Evolutionary conservation across 2,113 vertebrate genomes (phyloP), one percentile per base, ranked within the genome.

Genomic region (Nothoprocta perdicaria): DNA sequence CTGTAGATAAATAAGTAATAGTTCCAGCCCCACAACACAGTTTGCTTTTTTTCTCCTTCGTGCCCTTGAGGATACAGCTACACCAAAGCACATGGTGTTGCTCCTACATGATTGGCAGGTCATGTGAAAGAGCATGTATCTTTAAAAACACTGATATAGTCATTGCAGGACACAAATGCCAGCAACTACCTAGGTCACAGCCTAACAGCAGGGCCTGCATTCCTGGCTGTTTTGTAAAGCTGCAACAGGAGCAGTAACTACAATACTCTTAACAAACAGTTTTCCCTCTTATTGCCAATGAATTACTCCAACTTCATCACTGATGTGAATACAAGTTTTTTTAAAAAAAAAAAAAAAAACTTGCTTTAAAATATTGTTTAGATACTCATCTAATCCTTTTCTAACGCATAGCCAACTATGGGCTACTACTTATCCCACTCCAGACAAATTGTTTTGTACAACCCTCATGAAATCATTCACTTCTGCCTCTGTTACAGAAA

Each of bases 1-100:
- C 31, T 92, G 89, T 2, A 89, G 79, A 95, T 94, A 94, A 95
- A 93, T 96, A 92, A 96, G 45, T 92, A 94, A 94, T 83, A 80
- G 68, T 71, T 89, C 60, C 76, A 88, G 8, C 79, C 73, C 67
- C 33, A 18, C 60, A 91, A 21, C 40, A 22, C 63, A 71, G 67
- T 38, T 60, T 35, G 45, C 80, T 55, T 58, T 60, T 60, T 50
- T 55, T 91, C 57, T 78, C 62, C 41, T 63, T 33, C 46, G n/a
- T 92, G 87, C 89, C 82, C 91, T 66, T 74, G 94, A 93, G 91
- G 87, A 91, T 4, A 71, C 40, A 85, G 50, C 61, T 9, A 14
- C 55, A 55, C 55, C 85, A 74, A 63, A 85, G 82, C 46, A 89
- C 66, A 29, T 87, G 91, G 85, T 85, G 50, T 61, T 67, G 87